phyloP scores from a whole-genome alignment of 2,888 invertebrate species.

The Diloba caeruleocephala region DNA sequence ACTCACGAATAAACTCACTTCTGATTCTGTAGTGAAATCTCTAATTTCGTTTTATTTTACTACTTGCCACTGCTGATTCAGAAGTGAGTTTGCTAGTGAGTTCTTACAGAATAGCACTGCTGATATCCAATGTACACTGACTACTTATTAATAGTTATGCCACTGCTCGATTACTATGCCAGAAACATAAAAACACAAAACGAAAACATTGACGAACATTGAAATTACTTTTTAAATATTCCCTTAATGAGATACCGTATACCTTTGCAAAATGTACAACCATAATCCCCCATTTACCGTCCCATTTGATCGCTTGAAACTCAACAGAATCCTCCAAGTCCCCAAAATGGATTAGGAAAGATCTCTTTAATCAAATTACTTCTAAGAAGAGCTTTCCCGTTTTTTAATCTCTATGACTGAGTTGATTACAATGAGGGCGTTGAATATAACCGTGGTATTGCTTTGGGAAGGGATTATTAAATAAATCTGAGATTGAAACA shows the following conservation, averaged over 20 bases:
- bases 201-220: slow-evolving; percentile 1
- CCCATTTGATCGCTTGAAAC: slow-evolving; percentile 13
- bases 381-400: slow-evolving; percentile 42
- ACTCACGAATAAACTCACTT: too few species aligned
- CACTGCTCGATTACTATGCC: too few species aligned
- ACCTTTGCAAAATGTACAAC: slow-evolving; percentile 15
- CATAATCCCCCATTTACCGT: slow-evolving; percentile 31
- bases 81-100: too few species aligned
- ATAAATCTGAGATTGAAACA: slow-evolving; percentile 16
- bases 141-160: too few species aligned
- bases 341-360: slow-evolving; percentile 39
- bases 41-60: too few species aligned
- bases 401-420: slow-evolving; percentile 41
- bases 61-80: too few species aligned
- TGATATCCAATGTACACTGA: too few species aligned
- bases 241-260: slow-evolving; percentile 8
- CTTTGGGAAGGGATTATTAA: slow-evolving; percentile 17
- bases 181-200: slow-evolving; percentile 4
- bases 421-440: slow-evolving; percentile 33
- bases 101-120: too few species aligned
- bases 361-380: slow-evolving; percentile 46
- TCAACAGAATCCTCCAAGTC: slow-evolving; percentile 30
- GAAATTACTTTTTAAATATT: slow-evolving; percentile 31
- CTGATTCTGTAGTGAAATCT: too few species aligned
- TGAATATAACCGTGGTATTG: slow-evolving; percentile 20